phyloP scores from a whole-genome alignment of 2,797 vertebrate species.

The Brachymystax lenok region DNA sequence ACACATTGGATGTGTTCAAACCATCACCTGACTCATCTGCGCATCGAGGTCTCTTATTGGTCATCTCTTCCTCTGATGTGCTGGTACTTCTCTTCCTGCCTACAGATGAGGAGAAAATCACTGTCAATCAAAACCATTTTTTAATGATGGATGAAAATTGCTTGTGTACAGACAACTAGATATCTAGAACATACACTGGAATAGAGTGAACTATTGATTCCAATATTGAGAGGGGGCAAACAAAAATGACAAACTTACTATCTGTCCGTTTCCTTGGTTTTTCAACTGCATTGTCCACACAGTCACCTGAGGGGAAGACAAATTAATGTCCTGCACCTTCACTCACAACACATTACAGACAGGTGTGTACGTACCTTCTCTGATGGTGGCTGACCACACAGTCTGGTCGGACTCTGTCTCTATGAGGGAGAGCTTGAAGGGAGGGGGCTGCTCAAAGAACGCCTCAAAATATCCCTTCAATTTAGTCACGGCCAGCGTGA shows the following conservation, averaged over 20 bases:
- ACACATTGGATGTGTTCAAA: not conserved
- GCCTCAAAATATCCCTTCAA: constrained; percentile 87
- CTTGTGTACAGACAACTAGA: not conserved
- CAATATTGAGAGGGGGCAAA: not conserved
- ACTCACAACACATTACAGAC: too few relatives aligned
- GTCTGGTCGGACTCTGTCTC: constrained; percentile 77
- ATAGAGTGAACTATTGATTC: not conserved
- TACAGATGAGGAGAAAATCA: constrained; percentile 20
- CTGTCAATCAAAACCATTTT: not conserved
- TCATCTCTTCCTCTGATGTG: constrained; percentile 66
- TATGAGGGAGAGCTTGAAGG: constrained; percentile 80
- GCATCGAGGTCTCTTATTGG: constrained; percentile 71
- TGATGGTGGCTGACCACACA: constrained; percentile 81
- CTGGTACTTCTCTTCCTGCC: constrained; percentile 67
- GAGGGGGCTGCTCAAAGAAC: constrained; percentile 82
- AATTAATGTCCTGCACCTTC: too few relatives aligned
- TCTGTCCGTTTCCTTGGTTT: constrained; percentile 61
- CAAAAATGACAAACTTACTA: constrained; percentile 58
- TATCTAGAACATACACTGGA: too few relatives aligned
- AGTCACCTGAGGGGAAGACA: constrained; percentile 72
- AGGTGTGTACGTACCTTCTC: constrained; percentile 73
- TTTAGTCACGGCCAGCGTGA: constrained; percentile 78
- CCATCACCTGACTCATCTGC: constrained; percentile 69
- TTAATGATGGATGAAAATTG: not conserved
- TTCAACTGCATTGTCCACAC: constrained; percentile 67